Conservation (phyloP, 2,888 invertebrate genomes). For the Oscheius onirici region DNA sequence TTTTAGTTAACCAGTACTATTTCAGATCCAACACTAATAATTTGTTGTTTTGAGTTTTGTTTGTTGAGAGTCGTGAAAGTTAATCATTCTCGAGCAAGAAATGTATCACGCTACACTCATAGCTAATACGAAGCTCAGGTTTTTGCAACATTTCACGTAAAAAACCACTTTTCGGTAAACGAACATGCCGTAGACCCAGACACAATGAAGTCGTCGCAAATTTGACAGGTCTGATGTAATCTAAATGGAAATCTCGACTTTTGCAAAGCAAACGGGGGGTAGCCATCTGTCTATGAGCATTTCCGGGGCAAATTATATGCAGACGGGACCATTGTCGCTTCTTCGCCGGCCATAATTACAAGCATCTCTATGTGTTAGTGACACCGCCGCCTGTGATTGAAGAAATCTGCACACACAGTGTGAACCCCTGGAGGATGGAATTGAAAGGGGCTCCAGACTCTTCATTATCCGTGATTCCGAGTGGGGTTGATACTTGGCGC, state of each 20-base stretch:
- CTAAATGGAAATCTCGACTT: conserved; percentile 27
- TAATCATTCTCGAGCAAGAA: too few species aligned
- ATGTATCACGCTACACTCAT: too few species aligned
- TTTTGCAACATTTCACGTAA: too few species aligned
- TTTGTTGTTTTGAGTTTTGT: too few species aligned
- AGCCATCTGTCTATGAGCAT: conserved; percentile 29
- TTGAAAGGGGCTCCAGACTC: conserved; percentile 17
- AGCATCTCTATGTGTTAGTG: conserved; percentile 6
- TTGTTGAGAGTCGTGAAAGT: too few species aligned
- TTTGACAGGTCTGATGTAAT: conserved; percentile 4
- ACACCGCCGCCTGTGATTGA: conserved; percentile 3
- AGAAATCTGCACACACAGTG: neutral
- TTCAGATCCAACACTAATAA: too few species aligned
- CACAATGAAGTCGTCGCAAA: neutral
- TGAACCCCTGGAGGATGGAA: conserved; percentile 2
- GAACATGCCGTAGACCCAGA: too few species aligned
- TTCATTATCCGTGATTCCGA: conserved; percentile 33
- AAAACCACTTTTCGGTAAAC: too few species aligned
- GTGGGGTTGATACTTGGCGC: conserved; percentile 32
- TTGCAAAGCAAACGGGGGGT: neutral
- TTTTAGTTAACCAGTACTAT: too few species aligned
- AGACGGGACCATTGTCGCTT: conserved; percentile 13
- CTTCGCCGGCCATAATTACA: conserved; percentile 10
- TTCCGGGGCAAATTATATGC: conserved; percentile 27
- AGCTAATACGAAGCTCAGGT: too few species aligned